Evolutionary conservation across 2,888 invertebrate species (phyloP), one percentile per base, ranked within the genome.

Genomic region (Agapostemon virescens): DNA sequence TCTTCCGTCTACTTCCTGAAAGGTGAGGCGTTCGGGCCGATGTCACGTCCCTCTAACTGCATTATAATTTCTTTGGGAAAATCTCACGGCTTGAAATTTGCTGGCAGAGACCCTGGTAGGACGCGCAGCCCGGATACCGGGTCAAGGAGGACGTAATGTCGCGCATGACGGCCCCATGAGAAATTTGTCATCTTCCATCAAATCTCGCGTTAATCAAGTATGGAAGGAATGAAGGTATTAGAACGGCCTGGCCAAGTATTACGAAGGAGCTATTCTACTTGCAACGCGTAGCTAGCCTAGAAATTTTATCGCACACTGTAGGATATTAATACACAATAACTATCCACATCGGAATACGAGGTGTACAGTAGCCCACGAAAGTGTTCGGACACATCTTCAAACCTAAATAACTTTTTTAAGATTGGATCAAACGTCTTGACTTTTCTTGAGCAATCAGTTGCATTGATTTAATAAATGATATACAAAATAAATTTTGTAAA

Each of bases 171-270:
- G 36, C 61, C 75, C 74, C 81, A 69, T 61, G 79, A 86, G 86
- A 86, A 86, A 86, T 86, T 86, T 82, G 75, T 86, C 82, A 81
- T 85, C 77, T 69, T 69, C 66, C 61, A 70, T 86, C 82, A 69
- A 80, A 82, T 82, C 52, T 83, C 66, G 67, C 81, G 79, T 86
- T 85, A 87, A 84, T 82, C 84, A 74, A 69, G 71, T 69, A 75
- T 63, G 74, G 38, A 58, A 66, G 40, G 58, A 74, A 58, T 15
- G 15, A 74, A 66, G 45, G 30, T 26, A 38, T 36, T 36, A 45
- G 11, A 40, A n/a, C 66, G 23, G 15, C 42, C 74, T 55, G 71
- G 66, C n/a, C 61, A 66, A 30, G 61, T 26, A 63, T 38, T 58
- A 45, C 23, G 11, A 4, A 33, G n/a, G n/a, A 36, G n/a, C 49